Conservation (phyloP, 64 coral and sea anemone species). For the Porites lutea region DNA sequence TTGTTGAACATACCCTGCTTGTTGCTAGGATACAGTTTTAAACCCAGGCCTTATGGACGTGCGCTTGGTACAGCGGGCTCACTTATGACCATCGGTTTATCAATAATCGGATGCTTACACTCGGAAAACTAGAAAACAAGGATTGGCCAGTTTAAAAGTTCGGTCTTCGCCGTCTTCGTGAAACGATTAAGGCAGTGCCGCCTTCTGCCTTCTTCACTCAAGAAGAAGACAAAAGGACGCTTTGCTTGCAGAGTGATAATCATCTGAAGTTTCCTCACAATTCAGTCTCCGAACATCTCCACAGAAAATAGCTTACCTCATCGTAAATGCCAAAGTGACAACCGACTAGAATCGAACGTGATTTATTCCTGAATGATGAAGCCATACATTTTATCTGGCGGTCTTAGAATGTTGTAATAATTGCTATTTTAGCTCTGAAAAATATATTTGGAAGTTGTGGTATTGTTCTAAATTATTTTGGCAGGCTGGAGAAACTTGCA, state of each 20-base stretch:
- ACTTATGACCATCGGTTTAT: no score
- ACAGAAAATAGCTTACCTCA: not conserved
- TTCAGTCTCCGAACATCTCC: not conserved
- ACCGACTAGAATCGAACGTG: conserved; percentile 31
- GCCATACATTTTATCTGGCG: not conserved
- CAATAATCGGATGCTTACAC: no score
- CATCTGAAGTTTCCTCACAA: not conserved
- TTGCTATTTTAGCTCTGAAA: not conserved
- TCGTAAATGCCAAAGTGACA: not conserved
- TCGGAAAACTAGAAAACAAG: no score
- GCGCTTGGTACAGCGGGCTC: no score
- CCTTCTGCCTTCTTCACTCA: no score
- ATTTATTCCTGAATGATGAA: conserved; percentile 17
- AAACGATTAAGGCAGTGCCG: no score
- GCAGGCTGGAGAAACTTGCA: not conserved
- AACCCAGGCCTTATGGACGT: no score
- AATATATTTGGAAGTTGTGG: not conserved
- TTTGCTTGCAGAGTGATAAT: not conserved
- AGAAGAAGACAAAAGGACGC: no score
- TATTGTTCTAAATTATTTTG: conserved; percentile 22
- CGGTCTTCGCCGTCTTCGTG: no score
- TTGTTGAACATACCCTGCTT: no score
- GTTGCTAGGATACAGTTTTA: no score
- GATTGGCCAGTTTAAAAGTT: no score
- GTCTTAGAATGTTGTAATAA: not conserved